Conservation (phyloP, 2,888 invertebrate species). For the Apodemia zela region DNA sequence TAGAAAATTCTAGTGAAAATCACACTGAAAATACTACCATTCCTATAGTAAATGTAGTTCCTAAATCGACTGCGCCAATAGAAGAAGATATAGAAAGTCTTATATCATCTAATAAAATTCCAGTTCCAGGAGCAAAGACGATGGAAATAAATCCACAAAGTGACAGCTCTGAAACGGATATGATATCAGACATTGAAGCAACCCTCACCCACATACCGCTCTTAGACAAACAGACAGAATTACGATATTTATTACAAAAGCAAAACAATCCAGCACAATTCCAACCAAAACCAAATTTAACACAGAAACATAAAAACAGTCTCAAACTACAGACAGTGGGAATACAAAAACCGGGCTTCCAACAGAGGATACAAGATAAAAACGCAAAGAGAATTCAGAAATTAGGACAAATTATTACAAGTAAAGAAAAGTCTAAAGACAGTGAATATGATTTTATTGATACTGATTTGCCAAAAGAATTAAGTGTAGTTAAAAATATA, state of each 20-base stretch:
- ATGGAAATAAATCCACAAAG: conserved; percentile 45
- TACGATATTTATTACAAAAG: conserved; percentile 69
- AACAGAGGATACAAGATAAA: conserved; percentile 64
- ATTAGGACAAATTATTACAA: conserved; percentile 59
- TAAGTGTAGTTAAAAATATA: conserved; percentile 57
- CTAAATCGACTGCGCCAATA: conserved; percentile 36
- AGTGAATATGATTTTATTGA: conserved; percentile 48
- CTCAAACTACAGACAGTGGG: conserved; percentile 58
- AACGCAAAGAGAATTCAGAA: conserved; percentile 70
- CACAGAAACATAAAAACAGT: conserved; percentile 60
- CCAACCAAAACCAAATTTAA: conserved; percentile 57
- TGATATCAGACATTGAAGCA: conserved; percentile 51
- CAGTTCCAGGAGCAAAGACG: conserved; percentile 59
- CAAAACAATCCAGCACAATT: conserved; percentile 75
- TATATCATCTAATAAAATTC: conserved; percentile 73
- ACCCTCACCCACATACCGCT: conserved; percentile 42
- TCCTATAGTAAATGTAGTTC: conserved; percentile 17
- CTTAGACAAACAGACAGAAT: conserved; percentile 70
- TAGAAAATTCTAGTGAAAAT: conserved; percentile 33
- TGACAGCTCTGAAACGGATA: conserved; percentile 56
- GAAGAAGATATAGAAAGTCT: conserved; percentile 76
- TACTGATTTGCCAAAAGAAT: conserved; percentile 47
- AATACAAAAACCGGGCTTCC: conserved; percentile 59
- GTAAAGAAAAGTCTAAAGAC: conserved; percentile 51
- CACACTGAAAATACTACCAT: conserved; percentile 7